A percentile compares a stretch with the other conserved stretches of the same genome.
Evolutionary conservation across 1,140 invertebrate genomes (phyloP).

Genomic region (Carposina sasakii): DNA sequence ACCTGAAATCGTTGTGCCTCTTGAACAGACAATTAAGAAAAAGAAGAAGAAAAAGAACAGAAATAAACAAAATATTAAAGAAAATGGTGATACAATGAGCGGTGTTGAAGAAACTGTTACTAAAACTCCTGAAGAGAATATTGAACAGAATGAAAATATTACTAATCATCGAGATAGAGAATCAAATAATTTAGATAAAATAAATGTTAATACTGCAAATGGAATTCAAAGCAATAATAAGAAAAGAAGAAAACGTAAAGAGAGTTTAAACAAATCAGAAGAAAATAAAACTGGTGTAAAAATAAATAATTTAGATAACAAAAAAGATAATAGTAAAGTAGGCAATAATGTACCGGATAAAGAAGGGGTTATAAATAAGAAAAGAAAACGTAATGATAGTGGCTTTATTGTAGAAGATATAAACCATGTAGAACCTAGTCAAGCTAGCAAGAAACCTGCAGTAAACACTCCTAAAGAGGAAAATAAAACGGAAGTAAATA

Average conservation of each 20-base stretch:
- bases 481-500: constrained; percentile 8
- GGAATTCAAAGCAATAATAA: too few relatives aligned
- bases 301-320: constrained; percentile 23
- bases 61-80: constrained; percentile 17
- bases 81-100: constrained; percentile 15
- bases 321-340: constrained; percentile 15
- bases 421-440: constrained; percentile 10
- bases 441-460: constrained; percentile 19
- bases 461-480: constrained; percentile 20
- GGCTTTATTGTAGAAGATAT: constrained; percentile 15
- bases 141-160: neutral
- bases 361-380: constrained; percentile 20
- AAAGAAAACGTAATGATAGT: constrained; percentile 21
- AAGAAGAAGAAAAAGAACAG: constrained; percentile 50
- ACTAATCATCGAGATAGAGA: neutral
- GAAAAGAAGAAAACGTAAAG: constrained; percentile 22
- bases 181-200: constrained; percentile 5
- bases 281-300: constrained; percentile 5
- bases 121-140: constrained; percentile 3
- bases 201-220: constrained; percentile 9
- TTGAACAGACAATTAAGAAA: constrained; percentile 45
- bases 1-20: constrained; percentile 51
- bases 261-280: constrained; percentile 22
- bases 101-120: constrained; percentile 4
- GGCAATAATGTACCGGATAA: constrained; percentile 1